Percentiles rank a stretch among this genome's conserved stretches.
Evolutionary conservation across 1,140 invertebrate species (phyloP).

Genomic region (Heterodera carotae): DNA sequence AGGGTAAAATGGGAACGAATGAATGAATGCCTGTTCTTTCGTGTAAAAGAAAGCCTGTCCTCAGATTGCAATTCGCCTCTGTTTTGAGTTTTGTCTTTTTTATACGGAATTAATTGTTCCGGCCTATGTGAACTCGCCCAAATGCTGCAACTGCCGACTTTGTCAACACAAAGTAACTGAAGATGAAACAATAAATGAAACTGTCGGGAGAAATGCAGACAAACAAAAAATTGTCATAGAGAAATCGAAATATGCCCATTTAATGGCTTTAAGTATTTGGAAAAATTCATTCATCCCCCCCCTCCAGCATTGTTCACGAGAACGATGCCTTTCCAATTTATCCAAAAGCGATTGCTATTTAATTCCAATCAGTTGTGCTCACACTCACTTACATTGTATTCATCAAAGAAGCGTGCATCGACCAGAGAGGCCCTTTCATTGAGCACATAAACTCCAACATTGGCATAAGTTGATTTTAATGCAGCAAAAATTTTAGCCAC

Average conservation of each 20-base stretch:
- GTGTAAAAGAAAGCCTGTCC: constrained; percentile 17
- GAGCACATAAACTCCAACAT: constrained; percentile 23
- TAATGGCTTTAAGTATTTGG: too few species aligned
- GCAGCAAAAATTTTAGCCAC: constrained; percentile 22
- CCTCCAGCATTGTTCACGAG: too few species aligned
- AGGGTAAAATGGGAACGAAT: neutral
- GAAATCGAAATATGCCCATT: too few species aligned
- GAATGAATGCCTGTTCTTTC: constrained; percentile 25
- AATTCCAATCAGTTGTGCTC: too few species aligned
- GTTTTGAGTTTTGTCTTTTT: too few species aligned
- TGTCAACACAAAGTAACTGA: constrained; percentile 39
- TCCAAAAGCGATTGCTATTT: too few species aligned
- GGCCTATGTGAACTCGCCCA: constrained; percentile 17
- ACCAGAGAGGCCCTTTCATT: constrained; percentile 26
- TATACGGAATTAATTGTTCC: constrained; percentile 26
- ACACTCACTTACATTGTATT: constrained; percentile 30
- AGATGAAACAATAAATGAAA: too few species aligned
- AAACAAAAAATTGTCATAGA: too few species aligned
- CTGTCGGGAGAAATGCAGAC: too few species aligned
- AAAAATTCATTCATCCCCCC: too few species aligned
- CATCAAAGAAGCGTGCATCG: constrained; percentile 20
- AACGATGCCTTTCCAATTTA: too few species aligned
- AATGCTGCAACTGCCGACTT: constrained; percentile 26
- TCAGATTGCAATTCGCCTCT: neutral
- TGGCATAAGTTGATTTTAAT: neutral